Evolutionary conservation across 2,797 vertebrate genomes (phyloP), one percentile per base, ranked within the genome.

Genomic region (Clarias fuscus): DNA sequence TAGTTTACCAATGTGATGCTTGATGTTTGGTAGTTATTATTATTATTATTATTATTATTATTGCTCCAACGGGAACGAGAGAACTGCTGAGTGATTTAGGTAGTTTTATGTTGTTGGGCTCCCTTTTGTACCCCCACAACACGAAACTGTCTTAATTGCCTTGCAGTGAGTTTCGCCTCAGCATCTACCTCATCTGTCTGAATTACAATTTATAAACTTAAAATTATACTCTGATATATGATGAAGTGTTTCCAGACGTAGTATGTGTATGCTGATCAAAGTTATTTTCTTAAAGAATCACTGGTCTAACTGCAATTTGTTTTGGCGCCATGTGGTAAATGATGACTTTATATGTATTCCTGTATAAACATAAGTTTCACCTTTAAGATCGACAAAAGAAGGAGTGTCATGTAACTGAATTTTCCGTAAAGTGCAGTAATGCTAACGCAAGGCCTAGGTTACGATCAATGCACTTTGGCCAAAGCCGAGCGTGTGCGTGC

Each of bases 91-190:
- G 97, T 97, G 97, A 96, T 98, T 97, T 98, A 98, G 97, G 97
- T 98, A 98, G 97, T 98, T 97, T 97, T 96, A 97, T 98, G 97
- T 98, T 98, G 97, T 97, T 98, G 97, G 97, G 96, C 96, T 98
- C 92, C 92, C 92, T 90, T 92, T 95, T 95, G 91, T 96, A 93
- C 95, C 96, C 96, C 97, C 96, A 97, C 97, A 98, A 98, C 97
- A 97, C 92, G 95, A 97, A 96, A 97, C 97, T 97, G 97, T 96
- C 97, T 97, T 97, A 96, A 98, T 98, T 97, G 96, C 97, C 96
- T 97, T 97, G 96, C 95, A 94, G 89, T 88, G 86, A 87, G 76
- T 83, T 86, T 88, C 85, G 83, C 20, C 87, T 86, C 85, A 33
- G 33, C 71, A 62, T 71, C 62, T 59, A 71, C 81, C 18, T 59